Evolutionary conservation across 1,140 invertebrate genomes (phyloP), one percentile per base, ranked within the genome.

Genomic region (Danaus melanippus): DNA sequence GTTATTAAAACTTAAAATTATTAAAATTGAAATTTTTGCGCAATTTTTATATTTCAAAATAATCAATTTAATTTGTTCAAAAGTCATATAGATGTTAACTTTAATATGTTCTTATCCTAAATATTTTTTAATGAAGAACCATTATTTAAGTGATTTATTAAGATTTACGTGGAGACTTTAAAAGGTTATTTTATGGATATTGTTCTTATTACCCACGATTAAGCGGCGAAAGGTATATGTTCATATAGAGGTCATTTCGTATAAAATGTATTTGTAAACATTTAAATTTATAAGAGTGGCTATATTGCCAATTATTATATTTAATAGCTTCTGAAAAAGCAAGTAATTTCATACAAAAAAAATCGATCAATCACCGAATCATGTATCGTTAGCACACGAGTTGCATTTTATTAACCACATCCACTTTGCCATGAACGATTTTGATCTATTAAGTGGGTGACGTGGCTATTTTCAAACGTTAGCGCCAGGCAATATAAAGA

Each of bases 371-470:
- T 85, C 82, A 83, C 71, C 71, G 67, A 77, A 80, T 79, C 82
- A 78, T 58, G 70, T 71, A 74, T 84, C 79, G 72, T 86, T 84
- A 81, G 74, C 79, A 66, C 74, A 74, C 62, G 69, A 66, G 60
- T 72, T 74, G 75, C 74, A 75, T 79, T 74, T 68, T 72, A 77
- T 76, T 74, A 81, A 75, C 68, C 70, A 72, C 65, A 62, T 54
- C 68, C 72, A 79, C 77, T 84, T 71, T 71, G 64, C 66, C 65
- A 67, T 63, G 71, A 69, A 77, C 79, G 79, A 84, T 86, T 86
- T 70, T 76, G 78, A 86, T 84, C 84, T 86, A 86, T 86, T 86
- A 84, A 71, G 67, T 69, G 61, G 59, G 71, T 86, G 84, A 86
- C 79, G 60, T 17, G 57, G 74, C 81, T 68, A 39, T 71, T 74